Evolutionary conservation across 2,113 vertebrate genomes (phyloP).

Genomic region (Ctenomys sociabilis): DNA sequence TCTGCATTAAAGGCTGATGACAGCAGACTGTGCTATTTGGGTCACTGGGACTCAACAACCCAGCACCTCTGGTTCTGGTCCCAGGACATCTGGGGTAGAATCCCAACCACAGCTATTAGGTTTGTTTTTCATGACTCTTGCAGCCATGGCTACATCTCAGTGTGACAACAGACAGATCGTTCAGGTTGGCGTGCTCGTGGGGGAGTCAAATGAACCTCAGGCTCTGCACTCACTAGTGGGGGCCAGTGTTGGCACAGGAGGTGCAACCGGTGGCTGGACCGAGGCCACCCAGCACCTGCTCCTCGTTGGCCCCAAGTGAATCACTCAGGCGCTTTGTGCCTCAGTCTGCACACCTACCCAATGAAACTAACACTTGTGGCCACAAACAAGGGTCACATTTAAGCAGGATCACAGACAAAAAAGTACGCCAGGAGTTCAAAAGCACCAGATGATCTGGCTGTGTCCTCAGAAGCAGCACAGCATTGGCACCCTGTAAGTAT

Average conservation of each 20-base stretch:
- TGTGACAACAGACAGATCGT: neutral
- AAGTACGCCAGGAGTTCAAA: neutral
- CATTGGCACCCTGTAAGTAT: neutral
- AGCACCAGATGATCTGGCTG: rapidly evolving
- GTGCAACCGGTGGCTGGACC: neutral
- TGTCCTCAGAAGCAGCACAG: neutral
- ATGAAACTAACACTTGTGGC: neutral
- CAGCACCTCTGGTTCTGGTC: neutral
- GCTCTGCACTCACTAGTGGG: neutral
- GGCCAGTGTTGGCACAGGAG: neutral
- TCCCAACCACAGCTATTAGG: neutral
- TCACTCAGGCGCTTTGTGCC: neutral
- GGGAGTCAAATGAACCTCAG: neutral
- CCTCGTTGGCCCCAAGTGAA: neutral
- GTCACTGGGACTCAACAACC: rapidly evolving
- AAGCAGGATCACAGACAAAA: neutral
- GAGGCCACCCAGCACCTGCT: neutral
- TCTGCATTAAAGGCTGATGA: neutral
- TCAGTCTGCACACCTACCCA: neutral
- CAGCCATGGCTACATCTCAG: neutral
- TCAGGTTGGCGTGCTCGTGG: neutral
- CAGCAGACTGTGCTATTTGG: no score
- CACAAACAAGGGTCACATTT: neutral
- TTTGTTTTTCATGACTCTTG: neutral
- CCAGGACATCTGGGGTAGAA: neutral